These are phyloP conservation scores for Ornithoptera alexandrae DNA, from an alignment of 2,888 invertebrate species.

Conservation along the genomic window DNA sequence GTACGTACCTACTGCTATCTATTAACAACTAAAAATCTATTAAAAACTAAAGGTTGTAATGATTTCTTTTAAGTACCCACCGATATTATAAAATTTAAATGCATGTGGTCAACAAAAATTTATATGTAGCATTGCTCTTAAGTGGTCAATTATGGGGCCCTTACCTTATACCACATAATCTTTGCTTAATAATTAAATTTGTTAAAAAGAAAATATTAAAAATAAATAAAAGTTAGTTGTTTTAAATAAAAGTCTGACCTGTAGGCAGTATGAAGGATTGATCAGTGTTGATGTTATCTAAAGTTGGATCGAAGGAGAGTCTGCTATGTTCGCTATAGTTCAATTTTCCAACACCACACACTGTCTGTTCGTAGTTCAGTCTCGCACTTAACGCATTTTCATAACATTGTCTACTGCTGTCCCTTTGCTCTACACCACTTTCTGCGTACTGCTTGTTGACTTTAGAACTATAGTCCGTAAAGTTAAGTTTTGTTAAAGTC, in stretches of 20 bases:
- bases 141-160: no score
- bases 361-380: constrained; percentile 66
- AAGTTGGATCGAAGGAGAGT: constrained; percentile 60
- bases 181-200: neutral
- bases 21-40: no score
- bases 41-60: no score
- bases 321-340: constrained; percentile 67
- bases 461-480: constrained; percentile 76
- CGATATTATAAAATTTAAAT: no score
- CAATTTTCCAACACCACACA: constrained; percentile 53
- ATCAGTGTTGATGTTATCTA: constrained; percentile 64
- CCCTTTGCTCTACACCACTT: constrained; percentile 51
- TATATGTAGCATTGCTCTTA: no score
- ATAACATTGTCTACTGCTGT: constrained; percentile 61
- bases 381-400: constrained; percentile 65
- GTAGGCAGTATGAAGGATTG: constrained; percentile 60
- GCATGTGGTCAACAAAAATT: no score
- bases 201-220: neutral
- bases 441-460: constrained; percentile 64
- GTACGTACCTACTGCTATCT: no score
- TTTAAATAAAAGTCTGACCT: constrained; percentile 48
- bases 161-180: no score
- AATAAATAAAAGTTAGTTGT: neutral
- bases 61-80: no score
- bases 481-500: constrained; percentile 68